Conservation (phyloP, 2,888 invertebrate species). For the Ichneumoninae sp. region DNA sequence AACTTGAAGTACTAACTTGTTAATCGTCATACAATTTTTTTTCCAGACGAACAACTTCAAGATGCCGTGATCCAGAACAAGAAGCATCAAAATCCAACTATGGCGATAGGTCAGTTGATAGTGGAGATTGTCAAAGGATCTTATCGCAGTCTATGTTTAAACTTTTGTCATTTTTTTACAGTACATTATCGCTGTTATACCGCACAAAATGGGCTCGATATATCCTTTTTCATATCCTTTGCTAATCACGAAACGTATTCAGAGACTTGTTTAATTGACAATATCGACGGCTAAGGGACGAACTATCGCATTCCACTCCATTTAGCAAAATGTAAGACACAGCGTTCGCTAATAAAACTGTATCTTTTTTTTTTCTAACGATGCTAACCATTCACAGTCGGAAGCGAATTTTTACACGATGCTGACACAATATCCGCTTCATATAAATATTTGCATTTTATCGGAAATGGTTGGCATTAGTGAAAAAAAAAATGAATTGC, state of each 20-base stretch:
- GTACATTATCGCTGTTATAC: constrained; percentile 78
- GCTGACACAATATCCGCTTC: not conserved
- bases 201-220: constrained; percentile 77
- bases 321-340: not conserved
- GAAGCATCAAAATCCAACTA: constrained; percentile 74
- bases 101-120: constrained; percentile 78
- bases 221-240: constrained; percentile 84
- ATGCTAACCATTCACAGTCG: not conserved
- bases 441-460: not conserved
- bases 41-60: constrained; percentile 84
- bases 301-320: not conserved
- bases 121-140: constrained; percentile 38
- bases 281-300: not conserved
- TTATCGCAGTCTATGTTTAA: constrained; percentile 4
- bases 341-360: no score
- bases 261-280: not conserved
- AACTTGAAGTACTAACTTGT: not conserved
- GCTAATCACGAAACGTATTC: constrained; percentile 58
- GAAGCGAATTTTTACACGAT: not conserved
- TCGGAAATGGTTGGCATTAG: not conserved
- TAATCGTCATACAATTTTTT: constrained; percentile 56
- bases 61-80: constrained; percentile 78
- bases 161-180: constrained; percentile 79
- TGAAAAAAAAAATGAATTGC: not conserved
- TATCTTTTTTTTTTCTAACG: not conserved